These are phyloP conservation scores for Bujurquina vittata DNA, from an alignment of 2,113 vertebrate species.

Conservation along the genomic window DNA sequence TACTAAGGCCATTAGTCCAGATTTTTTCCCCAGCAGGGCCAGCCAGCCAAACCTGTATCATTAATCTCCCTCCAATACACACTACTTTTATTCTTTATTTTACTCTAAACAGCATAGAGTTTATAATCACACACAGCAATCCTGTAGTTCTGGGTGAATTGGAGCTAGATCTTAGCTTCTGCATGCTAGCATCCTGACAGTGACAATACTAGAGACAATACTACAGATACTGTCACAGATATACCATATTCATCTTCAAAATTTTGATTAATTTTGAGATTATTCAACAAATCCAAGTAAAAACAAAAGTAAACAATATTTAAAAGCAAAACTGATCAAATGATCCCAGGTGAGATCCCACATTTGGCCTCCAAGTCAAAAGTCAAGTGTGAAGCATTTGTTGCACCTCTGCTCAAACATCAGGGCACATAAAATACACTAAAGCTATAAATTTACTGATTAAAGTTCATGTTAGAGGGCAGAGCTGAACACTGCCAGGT, in stretches of 20 bases:
- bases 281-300: background rate
- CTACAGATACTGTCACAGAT: background rate
- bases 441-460: background rate
- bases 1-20: background rate
- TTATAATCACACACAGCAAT: background rate
- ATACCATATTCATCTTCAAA: background rate
- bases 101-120: background rate
- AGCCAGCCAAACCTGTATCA: background rate
- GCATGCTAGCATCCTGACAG: background rate
- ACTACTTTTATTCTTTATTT: background rate
- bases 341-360: background rate
- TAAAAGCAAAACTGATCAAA: background rate
- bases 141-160: background rate
- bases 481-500: background rate
- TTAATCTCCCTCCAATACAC: background rate
- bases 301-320: background rate
- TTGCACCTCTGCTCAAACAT: background rate
- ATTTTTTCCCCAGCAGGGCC: background rate
- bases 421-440: background rate
- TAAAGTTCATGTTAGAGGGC: background rate
- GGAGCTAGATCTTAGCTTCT: background rate
- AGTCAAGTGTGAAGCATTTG: background rate
- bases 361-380: background rate
- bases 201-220: background rate
- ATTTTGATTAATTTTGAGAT: background rate